These are phyloP conservation scores for Mizuhopecten yessoensis DNA, from an alignment of 1,140 invertebrate species.

Conservation along the genomic window DNA sequence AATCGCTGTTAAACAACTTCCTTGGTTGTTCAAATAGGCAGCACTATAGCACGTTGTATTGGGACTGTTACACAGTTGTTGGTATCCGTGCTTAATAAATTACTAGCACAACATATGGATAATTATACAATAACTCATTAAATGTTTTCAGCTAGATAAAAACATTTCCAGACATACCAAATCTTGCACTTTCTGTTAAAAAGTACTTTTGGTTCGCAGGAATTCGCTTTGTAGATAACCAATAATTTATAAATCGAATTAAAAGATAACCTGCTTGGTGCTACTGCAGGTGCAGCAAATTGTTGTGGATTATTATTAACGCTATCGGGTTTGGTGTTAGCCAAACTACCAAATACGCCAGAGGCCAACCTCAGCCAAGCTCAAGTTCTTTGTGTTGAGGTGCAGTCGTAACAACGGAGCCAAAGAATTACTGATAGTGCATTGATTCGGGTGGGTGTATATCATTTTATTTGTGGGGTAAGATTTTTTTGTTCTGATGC, in stretches of 20 bases:
- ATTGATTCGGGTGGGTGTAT: neutral
- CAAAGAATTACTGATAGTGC: neutral
- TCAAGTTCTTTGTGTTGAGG: neutral
- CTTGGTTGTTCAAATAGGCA: too few species aligned
- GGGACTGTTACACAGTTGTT: too few species aligned
- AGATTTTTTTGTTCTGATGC: neutral
- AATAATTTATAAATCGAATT: slow-evolving; percentile 36
- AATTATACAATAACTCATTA: too few species aligned
- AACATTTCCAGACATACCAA: too few species aligned
- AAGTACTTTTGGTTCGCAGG: neutral
- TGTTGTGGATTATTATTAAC: neutral
- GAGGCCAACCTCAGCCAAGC: neutral
- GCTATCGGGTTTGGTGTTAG: neutral
- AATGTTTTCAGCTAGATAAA: too few species aligned
- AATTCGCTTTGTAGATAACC: neutral
- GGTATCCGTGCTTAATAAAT: too few species aligned
- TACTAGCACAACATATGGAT: too few species aligned
- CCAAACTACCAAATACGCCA: neutral
- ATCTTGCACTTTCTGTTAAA: neutral
- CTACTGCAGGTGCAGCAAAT: neutral
- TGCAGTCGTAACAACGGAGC: neutral
- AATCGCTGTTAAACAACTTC: too few species aligned
- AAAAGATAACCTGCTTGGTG: neutral
- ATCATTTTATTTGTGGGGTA: neutral
- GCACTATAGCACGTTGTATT: too few species aligned